phyloP scores from a whole-genome alignment of 2,888 invertebrate genomes.

The Drosophila peninsularis region DNA sequence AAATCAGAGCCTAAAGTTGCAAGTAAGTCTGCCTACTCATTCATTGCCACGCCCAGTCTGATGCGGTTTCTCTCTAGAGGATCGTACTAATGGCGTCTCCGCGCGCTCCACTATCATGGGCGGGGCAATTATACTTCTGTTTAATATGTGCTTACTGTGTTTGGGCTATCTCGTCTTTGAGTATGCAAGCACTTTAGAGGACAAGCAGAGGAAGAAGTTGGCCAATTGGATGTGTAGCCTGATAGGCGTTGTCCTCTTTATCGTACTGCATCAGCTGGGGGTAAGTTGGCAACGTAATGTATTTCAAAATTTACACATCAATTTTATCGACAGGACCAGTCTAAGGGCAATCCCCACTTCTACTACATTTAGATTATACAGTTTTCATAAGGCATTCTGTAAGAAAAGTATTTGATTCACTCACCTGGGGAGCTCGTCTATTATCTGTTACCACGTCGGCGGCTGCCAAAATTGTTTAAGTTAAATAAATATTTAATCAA shows the following conservation, averaged over 20 bases:
- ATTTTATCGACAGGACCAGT: slow-evolving; percentile 49
- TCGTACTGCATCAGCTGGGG: slow-evolving; percentile 22
- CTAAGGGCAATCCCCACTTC: slow-evolving; percentile 43
- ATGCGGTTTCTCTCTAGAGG: slow-evolving; percentile 20
- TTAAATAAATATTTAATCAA: no score
- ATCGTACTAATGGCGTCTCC: background rate
- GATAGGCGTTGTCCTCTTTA: background rate
- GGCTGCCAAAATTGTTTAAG: no score
- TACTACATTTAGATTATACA: slow-evolving; percentile 55
- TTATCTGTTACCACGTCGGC: background rate
- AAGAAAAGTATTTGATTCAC: background rate
- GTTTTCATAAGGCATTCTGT: no score
- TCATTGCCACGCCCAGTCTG: background rate
- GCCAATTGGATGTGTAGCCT: background rate
- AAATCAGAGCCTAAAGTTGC: background rate
- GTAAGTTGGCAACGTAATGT: slow-evolving; percentile 30
- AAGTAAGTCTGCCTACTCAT: slow-evolving; percentile 13
- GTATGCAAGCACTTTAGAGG: slow-evolving; percentile 16
- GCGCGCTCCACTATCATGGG: background rate
- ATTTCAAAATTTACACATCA: background rate
- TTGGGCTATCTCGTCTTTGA: slow-evolving; percentile 12
- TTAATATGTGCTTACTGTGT: slow-evolving; percentile 42
- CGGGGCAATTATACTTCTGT: slow-evolving; percentile 22
- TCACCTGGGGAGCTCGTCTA: background rate
- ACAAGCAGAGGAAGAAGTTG: background rate